These are phyloP conservation scores for Gallinago solitaria DNA, from an alignment of 2,797 vertebrate species.

Conservation along the genomic window DNA sequence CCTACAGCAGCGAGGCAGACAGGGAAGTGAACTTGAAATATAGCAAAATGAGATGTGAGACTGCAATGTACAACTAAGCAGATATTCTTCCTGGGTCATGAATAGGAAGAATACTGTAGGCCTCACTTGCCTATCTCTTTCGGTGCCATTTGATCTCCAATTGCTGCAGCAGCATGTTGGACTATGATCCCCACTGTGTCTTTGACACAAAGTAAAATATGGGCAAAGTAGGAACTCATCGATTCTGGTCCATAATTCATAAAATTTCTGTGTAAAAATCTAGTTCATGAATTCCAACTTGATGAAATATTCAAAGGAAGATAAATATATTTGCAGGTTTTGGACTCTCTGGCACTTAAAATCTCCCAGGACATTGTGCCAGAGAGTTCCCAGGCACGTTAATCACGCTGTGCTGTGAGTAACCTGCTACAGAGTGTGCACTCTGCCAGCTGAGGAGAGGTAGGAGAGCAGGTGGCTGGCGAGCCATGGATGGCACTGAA, in stretches of 20 bases:
- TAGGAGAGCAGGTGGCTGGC: background rate
- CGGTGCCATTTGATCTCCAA: constrained; percentile 14
- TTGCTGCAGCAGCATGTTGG: constrained; percentile 22
- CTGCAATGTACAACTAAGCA: background rate
- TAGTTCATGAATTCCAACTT: constrained; percentile 65
- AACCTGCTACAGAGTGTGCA: background rate
- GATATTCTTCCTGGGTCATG: background rate
- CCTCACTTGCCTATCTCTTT: background rate
- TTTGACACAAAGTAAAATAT: constrained; percentile 55
- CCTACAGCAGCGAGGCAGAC: accelerated
- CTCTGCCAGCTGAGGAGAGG: background rate
- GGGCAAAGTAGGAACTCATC: constrained; percentile 49
- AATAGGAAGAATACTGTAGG: background rate
- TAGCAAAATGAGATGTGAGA: background rate
- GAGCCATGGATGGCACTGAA: background rate
- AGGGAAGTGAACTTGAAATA: background rate
- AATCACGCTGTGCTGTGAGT: background rate
- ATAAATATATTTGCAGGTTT: constrained; percentile 71
- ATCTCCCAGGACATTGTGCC: constrained; percentile 50
- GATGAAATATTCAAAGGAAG: constrained; percentile 77
- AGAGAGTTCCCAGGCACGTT: background rate
- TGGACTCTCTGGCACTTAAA: constrained; percentile 52
- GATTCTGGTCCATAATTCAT: constrained; percentile 75
- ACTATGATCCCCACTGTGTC: constrained; percentile 16
- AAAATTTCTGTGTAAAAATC: constrained; percentile 61